Percentiles rank a stretch among this genome's conserved stretches.
Conservation (phyloP, 1,140 invertebrate genomes). For the Drosophila arawakana region DNA sequence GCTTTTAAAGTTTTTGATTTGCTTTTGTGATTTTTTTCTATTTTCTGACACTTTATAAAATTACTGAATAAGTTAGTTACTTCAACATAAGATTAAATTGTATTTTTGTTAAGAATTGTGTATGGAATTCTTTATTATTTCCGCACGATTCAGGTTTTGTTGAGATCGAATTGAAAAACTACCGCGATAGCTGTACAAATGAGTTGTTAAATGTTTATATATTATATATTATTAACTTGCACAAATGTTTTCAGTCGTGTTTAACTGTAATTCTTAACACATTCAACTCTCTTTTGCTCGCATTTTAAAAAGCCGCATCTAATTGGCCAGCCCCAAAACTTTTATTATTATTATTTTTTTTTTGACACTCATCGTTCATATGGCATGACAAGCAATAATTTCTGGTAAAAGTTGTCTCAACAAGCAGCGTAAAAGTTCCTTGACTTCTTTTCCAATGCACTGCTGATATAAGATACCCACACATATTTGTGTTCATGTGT, state of each 20-base stretch:
- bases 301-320: slow-evolving; percentile 44
- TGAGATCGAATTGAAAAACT: not conserved
- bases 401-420: slow-evolving; percentile 61
- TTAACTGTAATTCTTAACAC: slow-evolving; percentile 27
- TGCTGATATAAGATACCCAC: slow-evolving; percentile 32
- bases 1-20: too few species aligned
- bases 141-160: too few species aligned
- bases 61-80: not conserved
- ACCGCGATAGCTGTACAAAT: not conserved
- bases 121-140: too few species aligned
- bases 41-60: too few species aligned
- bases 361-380: slow-evolving; percentile 60
- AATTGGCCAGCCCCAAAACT: slow-evolving; percentile 55
- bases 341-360: slow-evolving; percentile 42
- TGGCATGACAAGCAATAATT: slow-evolving; percentile 64
- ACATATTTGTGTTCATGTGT: slow-evolving; percentile 1
- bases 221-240: not conserved
- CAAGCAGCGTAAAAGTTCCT: slow-evolving; percentile 74
- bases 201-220: not conserved
- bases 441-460: slow-evolving; percentile 56
- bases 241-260: not conserved
- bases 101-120: too few species aligned
- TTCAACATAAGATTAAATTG: not conserved
- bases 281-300: slow-evolving; percentile 24
- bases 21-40: too few species aligned